Conservation (phyloP, 2,888 invertebrate species). For the Zaprionus lineosus region DNA sequence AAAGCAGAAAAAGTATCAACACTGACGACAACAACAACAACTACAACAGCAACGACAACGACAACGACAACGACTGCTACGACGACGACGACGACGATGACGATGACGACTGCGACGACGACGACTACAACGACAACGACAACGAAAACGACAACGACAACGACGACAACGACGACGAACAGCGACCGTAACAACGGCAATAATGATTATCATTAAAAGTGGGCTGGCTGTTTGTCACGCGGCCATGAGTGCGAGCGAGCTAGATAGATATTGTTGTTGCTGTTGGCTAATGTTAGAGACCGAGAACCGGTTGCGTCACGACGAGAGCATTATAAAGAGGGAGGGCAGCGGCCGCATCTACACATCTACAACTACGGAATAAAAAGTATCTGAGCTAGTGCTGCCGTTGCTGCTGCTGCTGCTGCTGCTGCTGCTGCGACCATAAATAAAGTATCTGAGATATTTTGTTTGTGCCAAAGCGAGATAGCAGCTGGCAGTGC, state of each 20-base stretch:
- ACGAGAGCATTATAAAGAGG: conserved; percentile 1
- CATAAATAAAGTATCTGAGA: conserved; percentile 80
- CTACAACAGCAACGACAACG: conserved; percentile 32
- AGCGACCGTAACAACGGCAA: conserved; percentile 77
- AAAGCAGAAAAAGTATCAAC: conserved; percentile 47
- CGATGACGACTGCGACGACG: conserved; percentile 79
- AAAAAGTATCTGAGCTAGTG: conserved; percentile 65
- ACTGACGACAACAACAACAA: not conserved
- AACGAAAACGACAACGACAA: conserved; percentile 40
- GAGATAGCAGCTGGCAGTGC: conserved; percentile 48
- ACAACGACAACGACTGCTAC: conserved; percentile 44
- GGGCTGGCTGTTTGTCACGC: conserved; percentile 74
- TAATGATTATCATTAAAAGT: conserved; percentile 81
- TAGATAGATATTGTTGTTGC: conserved; percentile 23
- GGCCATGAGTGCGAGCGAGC: conserved; percentile 42
- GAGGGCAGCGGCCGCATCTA: conserved; percentile 10
- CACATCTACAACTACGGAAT: conserved; percentile 20
- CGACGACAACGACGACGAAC: conserved; percentile 49
- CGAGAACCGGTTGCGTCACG: conserved; percentile 67
- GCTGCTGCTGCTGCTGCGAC: conserved; percentile 54
- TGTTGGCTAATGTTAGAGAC: conserved; percentile 6
- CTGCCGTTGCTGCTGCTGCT: conserved; percentile 35
- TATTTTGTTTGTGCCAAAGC: conserved; percentile 43
- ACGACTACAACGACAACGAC: too few species aligned
- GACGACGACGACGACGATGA: conserved; percentile 55